phyloP scores from a whole-genome alignment of 2,888 invertebrate genomes.

The Sylvicola cinctus region DNA sequence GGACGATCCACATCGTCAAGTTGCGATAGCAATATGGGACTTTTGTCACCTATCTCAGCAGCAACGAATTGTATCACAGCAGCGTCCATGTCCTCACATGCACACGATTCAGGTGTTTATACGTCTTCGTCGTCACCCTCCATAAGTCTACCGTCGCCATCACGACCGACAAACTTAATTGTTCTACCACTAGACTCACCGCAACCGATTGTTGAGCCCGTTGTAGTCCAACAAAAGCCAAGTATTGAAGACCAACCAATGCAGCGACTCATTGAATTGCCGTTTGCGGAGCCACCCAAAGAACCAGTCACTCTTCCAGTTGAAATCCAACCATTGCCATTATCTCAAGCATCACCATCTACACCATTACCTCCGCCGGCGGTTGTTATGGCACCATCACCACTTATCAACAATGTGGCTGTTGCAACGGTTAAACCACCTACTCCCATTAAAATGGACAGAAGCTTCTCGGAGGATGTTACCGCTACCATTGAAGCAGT shows the following conservation, averaged over 20 bases:
- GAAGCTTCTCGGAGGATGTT: no score
- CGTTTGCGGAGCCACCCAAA: no score
- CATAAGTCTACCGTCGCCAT: constrained; percentile 2
- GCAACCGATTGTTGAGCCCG: not conserved
- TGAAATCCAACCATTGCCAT: not conserved
- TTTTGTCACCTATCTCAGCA: constrained; percentile 17
- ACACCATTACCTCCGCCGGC: not conserved
- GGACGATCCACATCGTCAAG: constrained; percentile 24
- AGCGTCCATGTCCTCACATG: constrained; percentile 6
- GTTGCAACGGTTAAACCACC: not conserved
- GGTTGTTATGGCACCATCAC: not conserved
- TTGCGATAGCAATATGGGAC: constrained; percentile 21
- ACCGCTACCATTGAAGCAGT: not conserved
- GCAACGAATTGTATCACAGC: not conserved
- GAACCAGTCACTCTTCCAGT: no score
- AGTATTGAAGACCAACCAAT: constrained; percentile 3
- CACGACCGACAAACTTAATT: not conserved
- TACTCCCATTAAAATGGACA: no score
- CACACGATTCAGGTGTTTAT: constrained; percentile 23
- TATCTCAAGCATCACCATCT: not conserved
- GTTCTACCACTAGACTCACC: constrained; percentile 3
- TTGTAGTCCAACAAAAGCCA: not conserved
- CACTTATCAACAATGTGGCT: not conserved
- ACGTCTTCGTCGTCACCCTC: constrained; percentile 9
- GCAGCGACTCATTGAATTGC: constrained; percentile 7